These are phyloP conservation scores for Eustalomyia histrio DNA, from an alignment of 2,888 invertebrate genomes.

Conservation along the genomic window DNA sequence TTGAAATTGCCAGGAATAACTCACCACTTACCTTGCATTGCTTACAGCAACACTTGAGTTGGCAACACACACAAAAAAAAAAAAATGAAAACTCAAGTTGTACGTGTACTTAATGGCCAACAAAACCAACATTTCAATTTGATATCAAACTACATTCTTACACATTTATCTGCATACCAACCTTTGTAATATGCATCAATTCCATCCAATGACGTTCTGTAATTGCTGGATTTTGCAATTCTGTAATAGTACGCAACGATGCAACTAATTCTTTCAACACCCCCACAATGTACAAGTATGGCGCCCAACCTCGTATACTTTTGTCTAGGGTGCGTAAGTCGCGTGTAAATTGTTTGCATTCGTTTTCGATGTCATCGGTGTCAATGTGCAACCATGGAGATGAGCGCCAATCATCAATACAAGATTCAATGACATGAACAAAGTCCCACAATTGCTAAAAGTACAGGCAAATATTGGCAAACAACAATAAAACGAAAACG, in stretches of 20 bases:
- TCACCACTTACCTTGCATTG: slow-evolving; percentile 8
- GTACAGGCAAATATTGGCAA: neutral
- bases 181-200: slow-evolving; percentile 95
- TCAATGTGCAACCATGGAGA: slow-evolving; percentile 97
- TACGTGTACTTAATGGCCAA: slow-evolving; percentile 1
- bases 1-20: neutral
- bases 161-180: slow-evolving; percentile 73
- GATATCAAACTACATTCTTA: neutral
- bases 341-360: slow-evolving; percentile 95
- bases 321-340: slow-evolving; percentile 91
- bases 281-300: slow-evolving; percentile 88
- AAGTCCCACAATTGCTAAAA: slow-evolving; percentile 93
- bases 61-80: neutral
- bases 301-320: slow-evolving; percentile 89
- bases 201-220: slow-evolving; percentile 97
- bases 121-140: slow-evolving; percentile 6
- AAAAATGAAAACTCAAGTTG: neutral
- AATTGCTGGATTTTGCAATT: slow-evolving; percentile 96
- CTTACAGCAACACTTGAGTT: neutral
- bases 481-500: neutral
- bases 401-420: slow-evolving; percentile 94
- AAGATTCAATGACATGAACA: slow-evolving; percentile 89
- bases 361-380: slow-evolving; percentile 96
- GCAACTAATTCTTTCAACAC: slow-evolving; percentile 95
- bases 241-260: slow-evolving; percentile 94